Conservation (phyloP, 2,113 vertebrate species). For the Acinonyx jubatus region DNA sequence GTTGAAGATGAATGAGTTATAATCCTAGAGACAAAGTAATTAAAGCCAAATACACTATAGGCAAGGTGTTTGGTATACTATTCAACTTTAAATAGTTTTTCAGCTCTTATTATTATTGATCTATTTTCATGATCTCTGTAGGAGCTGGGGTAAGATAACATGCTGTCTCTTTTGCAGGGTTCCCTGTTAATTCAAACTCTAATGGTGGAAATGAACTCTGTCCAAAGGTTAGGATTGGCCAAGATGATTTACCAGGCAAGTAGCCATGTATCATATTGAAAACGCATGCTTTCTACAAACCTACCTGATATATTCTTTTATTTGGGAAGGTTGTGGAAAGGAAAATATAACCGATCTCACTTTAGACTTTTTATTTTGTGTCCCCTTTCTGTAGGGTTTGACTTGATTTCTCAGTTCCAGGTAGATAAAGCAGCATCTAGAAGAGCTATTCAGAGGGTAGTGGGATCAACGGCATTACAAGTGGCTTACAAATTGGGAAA, state of each 20-base stretch:
- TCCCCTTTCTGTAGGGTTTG: constrained; percentile 87
- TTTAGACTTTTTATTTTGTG: not conserved
- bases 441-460: constrained; percentile 87
- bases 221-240: constrained; percentile 86
- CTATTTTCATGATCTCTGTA: not conserved
- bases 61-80: not conserved
- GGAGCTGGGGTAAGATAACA: not conserved
- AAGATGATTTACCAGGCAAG: constrained; percentile 91
- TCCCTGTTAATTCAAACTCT: constrained; percentile 86
- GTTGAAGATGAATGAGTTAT: not conserved
- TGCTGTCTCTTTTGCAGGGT: constrained; percentile 82
- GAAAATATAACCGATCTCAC: constrained; percentile 17
- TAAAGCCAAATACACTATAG: not conserved
- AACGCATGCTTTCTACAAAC: constrained; percentile 22
- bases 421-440: constrained; percentile 91
- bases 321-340: not conserved
- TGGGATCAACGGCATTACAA: constrained; percentile 88
- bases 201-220: constrained; percentile 86
- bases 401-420: constrained; percentile 94
- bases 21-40: not conserved
- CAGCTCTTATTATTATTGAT: constrained; percentile 18
- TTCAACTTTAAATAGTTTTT: constrained; percentile 24
- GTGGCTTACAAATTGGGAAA: constrained; percentile 90
- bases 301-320: not conserved
- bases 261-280: not conserved